Evolutionary conservation across 1,140 invertebrate species (phyloP), one percentile per base, ranked within the genome.

Genomic region (Eciton burchellii): DNA sequence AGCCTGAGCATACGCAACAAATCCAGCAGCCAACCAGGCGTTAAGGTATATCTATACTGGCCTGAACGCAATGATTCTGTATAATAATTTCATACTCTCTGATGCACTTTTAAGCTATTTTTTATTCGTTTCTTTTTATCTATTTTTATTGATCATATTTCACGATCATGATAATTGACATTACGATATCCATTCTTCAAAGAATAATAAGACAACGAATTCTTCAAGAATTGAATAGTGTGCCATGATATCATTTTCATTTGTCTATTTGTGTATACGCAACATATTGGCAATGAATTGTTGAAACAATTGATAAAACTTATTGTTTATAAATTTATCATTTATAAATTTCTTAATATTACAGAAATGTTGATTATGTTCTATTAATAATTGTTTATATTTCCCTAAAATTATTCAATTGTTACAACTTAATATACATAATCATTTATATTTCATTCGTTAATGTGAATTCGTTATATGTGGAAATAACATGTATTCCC

Each of bases 1-100:
- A 94, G 93, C 91, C 93, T 95, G 93, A 95, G 95, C 92, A 93
- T 95, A 91, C 93, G 94, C 93, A 94, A 93, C 93, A 95, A 94
- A 93, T 89, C 94, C 87, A 92, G 91, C 90, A 94, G 93, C 90
- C 94, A 94, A 89, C 95, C 94, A 91, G 94, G 94, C 92, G 93
- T 94, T 90, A 95, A 95, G 95, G 95, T 95, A 95, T 91, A 93
- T 81, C 84, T 65, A 85, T 70, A 82, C 63, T 87, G 84, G 82
- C 65, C 81, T 89, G 82, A 88, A 87, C 74, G 79, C 87, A 85
- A 68, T 83, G 79, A 88, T 59, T 59, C 57, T 84, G 74, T 85
- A 87, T 57, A 83, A 82, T 85, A 84, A 85, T 68, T 62, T 77
- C 49, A 82, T 62, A 72, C 16, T 84, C 74, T 85, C 68, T 79